phyloP scores from a whole-genome alignment of 2,888 invertebrate genomes.

The Andrena minutula region DNA sequence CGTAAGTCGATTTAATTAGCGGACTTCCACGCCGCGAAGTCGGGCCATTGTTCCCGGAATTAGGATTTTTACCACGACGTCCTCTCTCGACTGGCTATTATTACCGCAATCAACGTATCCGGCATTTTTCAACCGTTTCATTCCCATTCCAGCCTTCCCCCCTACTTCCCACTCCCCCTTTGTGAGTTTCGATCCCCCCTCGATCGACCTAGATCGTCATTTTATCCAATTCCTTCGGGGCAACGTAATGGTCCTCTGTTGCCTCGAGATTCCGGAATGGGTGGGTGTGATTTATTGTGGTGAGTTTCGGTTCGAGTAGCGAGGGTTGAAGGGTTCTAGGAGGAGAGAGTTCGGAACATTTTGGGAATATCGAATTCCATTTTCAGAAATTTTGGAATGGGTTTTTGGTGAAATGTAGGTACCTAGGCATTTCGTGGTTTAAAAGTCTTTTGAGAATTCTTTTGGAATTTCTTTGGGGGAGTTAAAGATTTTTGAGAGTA shows the following conservation, averaged over 20 bases:
- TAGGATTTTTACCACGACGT: conserved; percentile 80
- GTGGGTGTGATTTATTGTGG: not conserved
- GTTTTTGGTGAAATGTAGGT: too few species aligned
- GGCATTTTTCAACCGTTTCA: conserved; percentile 79
- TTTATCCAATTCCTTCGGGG: not conserved
- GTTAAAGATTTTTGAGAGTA: too few species aligned
- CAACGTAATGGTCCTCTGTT: not conserved
- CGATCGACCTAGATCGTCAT: conserved; percentile 22
- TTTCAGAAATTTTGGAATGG: too few species aligned
- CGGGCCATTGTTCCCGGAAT: conserved; percentile 81
- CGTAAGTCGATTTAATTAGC: conserved; percentile 83
- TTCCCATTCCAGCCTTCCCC: conserved; percentile 53
- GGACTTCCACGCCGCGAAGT: conserved; percentile 79
- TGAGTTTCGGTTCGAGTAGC: too few species aligned
- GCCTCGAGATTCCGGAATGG: not conserved
- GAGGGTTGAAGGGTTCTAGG: too few species aligned
- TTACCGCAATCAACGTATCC: conserved; percentile 81
- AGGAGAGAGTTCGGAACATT: too few species aligned
- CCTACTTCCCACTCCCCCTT: not conserved
- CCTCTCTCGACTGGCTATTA: conserved; percentile 68
- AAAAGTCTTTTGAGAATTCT: too few species aligned
- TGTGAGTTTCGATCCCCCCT: conserved; percentile 8
- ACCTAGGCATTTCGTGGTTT: too few species aligned
- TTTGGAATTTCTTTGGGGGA: too few species aligned
- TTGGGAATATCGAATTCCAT: too few species aligned